These are phyloP conservation scores for Nysson spinosus DNA, from an alignment of 2,888 invertebrate species.

Conservation along the genomic window DNA sequence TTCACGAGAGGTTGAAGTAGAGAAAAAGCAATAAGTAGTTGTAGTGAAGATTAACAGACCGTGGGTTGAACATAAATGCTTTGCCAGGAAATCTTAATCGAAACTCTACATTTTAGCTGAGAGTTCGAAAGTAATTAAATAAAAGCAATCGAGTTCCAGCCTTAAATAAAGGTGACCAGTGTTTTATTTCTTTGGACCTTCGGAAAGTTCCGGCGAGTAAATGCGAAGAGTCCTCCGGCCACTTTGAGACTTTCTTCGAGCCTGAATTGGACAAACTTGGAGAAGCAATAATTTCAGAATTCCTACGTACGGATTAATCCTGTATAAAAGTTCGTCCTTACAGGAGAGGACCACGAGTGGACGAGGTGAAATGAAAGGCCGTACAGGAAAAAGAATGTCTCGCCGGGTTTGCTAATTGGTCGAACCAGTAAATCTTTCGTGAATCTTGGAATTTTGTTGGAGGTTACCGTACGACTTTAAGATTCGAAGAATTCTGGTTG, in stretches of 20 bases:
- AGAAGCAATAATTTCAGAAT: slow-evolving; percentile 42
- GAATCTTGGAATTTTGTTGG: slow-evolving; percentile 54
- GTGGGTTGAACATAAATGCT: neutral
- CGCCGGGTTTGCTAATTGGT: slow-evolving; percentile 46
- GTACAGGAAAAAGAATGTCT: slow-evolving; percentile 17
- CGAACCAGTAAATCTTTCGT: slow-evolving; percentile 51
- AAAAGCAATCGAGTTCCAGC: neutral
- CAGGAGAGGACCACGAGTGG: neutral
- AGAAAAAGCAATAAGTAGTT: neutral
- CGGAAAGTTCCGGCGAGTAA: neutral
- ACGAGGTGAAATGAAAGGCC: neutral
- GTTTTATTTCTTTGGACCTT: neutral
- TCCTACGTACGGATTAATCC: slow-evolving; percentile 33
- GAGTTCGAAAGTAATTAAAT: slow-evolving; percentile 7
- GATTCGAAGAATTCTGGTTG: slow-evolving; percentile 3
- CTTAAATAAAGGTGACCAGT: neutral
- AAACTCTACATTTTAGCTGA: neutral
- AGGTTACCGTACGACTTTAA: slow-evolving; percentile 14
- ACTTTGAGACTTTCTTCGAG: slow-evolving; percentile 2
- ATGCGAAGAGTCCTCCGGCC: slow-evolving; percentile 1
- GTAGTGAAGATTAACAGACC: neutral
- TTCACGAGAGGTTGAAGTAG: neutral
- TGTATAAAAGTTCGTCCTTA: slow-evolving; percentile 16
- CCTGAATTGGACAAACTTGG: neutral
- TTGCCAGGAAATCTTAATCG: neutral